Conservation (phyloP, 1,140 invertebrate species). For the Aphaenogaster rudis region DNA sequence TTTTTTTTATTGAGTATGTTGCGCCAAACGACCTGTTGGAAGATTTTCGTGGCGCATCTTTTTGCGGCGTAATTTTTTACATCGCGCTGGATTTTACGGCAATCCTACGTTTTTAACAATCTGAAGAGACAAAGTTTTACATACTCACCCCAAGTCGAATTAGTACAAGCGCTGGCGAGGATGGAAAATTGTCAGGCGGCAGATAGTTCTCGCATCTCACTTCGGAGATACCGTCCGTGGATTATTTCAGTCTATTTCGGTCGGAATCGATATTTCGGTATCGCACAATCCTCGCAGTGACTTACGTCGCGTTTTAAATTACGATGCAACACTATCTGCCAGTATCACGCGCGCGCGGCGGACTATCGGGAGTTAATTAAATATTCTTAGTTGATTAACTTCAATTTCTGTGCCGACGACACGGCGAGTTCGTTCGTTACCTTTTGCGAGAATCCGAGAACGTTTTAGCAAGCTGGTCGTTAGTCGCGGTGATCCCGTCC, state of each 20-base stretch:
- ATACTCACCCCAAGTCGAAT: constrained; percentile 8
- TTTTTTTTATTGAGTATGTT: no score
- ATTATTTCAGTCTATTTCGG: not conserved
- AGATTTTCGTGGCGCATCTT: no score
- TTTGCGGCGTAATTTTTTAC: not conserved
- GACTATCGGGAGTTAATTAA: not conserved
- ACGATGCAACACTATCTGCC: not conserved
- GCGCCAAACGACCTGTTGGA: not conserved
- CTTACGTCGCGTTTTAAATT: constrained; percentile 1
- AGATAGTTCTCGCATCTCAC: constrained; percentile 5
- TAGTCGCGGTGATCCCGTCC: not conserved
- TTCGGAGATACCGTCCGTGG: not conserved
- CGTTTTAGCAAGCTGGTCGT: constrained; percentile 2
- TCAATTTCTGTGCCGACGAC: not conserved
- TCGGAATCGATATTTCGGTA: not conserved
- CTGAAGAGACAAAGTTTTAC: not conserved
- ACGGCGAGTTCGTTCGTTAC: not conserved
- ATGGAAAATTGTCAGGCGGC: not conserved
- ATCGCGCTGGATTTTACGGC: not conserved
- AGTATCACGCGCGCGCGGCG: not conserved
- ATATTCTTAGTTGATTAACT: not conserved
- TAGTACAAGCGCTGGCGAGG: not conserved
- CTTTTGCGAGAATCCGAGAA: not conserved
- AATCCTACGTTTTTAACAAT: not conserved
- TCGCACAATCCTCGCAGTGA: not conserved